These are phyloP conservation scores for Phasia obesa DNA, from an alignment of 2,888 invertebrate genomes.

Conservation along the genomic window DNA sequence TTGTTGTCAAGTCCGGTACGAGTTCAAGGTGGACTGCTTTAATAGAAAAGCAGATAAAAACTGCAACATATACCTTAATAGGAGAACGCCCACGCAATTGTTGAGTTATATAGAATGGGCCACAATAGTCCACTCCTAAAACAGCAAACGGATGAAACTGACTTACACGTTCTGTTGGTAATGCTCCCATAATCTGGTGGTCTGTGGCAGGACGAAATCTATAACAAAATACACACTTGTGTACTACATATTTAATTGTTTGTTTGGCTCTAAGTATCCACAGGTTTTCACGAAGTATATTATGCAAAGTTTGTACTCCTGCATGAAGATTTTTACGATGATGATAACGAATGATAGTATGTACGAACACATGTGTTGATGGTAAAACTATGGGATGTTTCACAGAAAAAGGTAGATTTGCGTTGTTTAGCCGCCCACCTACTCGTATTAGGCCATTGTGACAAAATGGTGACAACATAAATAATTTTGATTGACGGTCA, in stretches of 20 bases:
- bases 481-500: constrained; percentile 5
- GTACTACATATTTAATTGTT: neutral
- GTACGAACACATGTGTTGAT: neutral
- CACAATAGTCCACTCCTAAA: too few species aligned
- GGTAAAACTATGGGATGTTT: constrained; percentile 15
- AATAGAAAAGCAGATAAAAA: too few species aligned
- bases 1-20: too few species aligned
- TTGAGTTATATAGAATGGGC: too few species aligned
- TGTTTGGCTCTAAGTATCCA: constrained; percentile 26
- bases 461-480: constrained; percentile 11
- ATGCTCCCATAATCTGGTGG: constrained; percentile 9
- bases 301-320: constrained; percentile 1
- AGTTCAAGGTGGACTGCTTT: too few species aligned
- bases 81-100: too few species aligned
- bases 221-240: constrained; percentile 5
- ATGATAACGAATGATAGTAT: neutral
- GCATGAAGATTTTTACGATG: constrained; percentile 30
- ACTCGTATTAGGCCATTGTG: constrained; percentile 26
- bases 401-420: neutral
- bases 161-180: neutral
- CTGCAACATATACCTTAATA: too few species aligned
- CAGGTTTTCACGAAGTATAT: too few species aligned
- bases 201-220: neutral
- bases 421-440: constrained; percentile 11
- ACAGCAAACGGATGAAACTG: neutral